Percentiles rank a stretch among this genome's conserved stretches.
phyloP scores from a whole-genome alignment of 2,113 vertebrate genomes.

The Dinomys branickii region DNA sequence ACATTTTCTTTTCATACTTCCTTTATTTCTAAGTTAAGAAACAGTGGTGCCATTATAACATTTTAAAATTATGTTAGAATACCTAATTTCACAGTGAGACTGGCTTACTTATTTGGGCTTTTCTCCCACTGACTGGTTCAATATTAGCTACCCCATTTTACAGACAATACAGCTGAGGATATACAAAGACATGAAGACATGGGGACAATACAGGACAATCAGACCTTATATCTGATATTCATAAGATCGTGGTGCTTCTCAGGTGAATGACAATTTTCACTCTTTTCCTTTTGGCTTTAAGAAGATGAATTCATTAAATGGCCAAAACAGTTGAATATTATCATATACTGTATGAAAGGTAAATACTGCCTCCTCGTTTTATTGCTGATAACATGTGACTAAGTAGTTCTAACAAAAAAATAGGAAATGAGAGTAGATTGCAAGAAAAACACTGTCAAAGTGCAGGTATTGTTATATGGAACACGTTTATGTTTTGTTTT shows the following conservation, averaged over 20 bases:
- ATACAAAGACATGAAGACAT: neutral
- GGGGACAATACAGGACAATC: neutral
- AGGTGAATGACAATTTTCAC: neutral
- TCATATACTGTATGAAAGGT: neutral
- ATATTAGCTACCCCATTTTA: neutral
- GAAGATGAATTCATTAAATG: neutral
- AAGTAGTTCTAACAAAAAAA: neutral
- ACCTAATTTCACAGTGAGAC: neutral
- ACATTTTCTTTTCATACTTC: neutral
- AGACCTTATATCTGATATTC: neutral
- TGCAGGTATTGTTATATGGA: neutral
- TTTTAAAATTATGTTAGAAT: constrained; percentile 7
- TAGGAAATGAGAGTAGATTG: neutral
- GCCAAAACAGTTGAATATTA: neutral
- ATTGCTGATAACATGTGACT: neutral
- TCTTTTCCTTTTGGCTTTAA: neutral
- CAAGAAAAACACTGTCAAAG: neutral
- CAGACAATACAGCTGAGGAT: neutral
- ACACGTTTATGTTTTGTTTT: constrained; percentile 27
- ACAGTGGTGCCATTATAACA: neutral
- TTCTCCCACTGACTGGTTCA: neutral
- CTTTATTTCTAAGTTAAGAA: neutral
- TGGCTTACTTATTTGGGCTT: neutral
- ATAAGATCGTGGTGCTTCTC: neutral
- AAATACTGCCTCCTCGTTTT: neutral